A percentile compares a stretch with the other conserved stretches of the same genome.
Evolutionary conservation across 2,797 vertebrate species (phyloP).

Genomic region (Paramormyrops hopkinsi): DNA sequence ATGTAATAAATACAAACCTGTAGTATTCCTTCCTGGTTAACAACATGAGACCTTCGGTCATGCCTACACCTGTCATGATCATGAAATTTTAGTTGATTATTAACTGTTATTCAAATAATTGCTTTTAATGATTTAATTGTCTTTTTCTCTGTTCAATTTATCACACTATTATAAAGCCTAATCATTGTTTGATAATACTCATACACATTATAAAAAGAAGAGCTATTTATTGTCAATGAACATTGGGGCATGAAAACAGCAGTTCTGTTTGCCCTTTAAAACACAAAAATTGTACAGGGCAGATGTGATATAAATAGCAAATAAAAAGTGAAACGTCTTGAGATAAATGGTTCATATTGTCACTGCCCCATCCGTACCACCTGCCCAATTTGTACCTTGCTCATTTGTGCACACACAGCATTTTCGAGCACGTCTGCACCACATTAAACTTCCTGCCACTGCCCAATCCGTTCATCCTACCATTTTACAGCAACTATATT

Average conservation of each 20-base stretch:
- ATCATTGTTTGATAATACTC: not conserved
- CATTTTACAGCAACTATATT: not conserved
- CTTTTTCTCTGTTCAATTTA: not conserved
- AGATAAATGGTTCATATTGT: not conserved
- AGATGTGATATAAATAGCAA: not conserved
- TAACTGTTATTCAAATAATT: not conserved
- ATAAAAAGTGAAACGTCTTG: not conserved
- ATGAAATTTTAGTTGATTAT: not conserved
- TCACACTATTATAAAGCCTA: not conserved
- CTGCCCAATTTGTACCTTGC: not conserved
- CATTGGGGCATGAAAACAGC: not conserved
- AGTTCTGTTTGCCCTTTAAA: not conserved
- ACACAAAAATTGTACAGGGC: not conserved
- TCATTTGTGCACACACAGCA: not conserved
- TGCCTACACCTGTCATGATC: not conserved
- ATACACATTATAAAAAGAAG: not conserved
- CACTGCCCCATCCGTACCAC: not conserved
- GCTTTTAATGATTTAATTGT: not conserved
- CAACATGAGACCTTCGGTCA: not conserved
- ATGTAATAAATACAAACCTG: not conserved
- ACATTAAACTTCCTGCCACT: not conserved
- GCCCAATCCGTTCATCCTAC: not conserved
- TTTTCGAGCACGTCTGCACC: not conserved
- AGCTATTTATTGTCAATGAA: not conserved
- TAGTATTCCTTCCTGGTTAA: not conserved